Evolutionary conservation across 2,797 vertebrate species (phyloP).

Genomic region (Tragelaphus oryx): DNA sequence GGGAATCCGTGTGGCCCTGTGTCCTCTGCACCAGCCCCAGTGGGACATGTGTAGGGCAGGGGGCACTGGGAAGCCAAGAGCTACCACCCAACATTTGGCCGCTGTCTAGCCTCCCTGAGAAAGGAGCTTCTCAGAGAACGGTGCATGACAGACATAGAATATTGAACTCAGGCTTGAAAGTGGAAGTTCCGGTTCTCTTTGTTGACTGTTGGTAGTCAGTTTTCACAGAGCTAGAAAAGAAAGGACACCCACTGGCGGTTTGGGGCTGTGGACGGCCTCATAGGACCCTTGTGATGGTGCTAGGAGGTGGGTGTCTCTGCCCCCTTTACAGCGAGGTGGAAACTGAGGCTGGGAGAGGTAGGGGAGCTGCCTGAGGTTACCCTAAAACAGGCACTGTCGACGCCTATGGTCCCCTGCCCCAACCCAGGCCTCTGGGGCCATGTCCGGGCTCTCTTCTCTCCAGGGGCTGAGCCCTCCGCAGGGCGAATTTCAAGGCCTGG

Average conservation of each 20-base stretch:
- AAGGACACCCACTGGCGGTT: fast-evolving
- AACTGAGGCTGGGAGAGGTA: background rate
- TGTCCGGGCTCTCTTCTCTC: background rate
- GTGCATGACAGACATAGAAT: fast-evolving
- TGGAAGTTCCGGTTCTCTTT: background rate
- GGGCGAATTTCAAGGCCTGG: fast-evolving
- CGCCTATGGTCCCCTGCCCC: background rate
- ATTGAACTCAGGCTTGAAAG: background rate
- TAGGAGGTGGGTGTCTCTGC: background rate
- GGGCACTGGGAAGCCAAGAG: background rate
- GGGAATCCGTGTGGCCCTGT: background rate
- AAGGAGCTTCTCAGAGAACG: background rate
- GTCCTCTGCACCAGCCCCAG: background rate
- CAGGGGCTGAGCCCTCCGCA: background rate
- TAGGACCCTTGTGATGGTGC: background rate
- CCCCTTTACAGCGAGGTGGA: background rate
- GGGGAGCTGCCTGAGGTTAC: background rate
- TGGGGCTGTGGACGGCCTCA: background rate
- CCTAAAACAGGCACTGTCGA: background rate
- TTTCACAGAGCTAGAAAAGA: too few relatives aligned
- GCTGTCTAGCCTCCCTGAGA: background rate
- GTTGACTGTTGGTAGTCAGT: fast-evolving
- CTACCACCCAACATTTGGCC: too few relatives aligned
- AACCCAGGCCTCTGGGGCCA: fast-evolving
- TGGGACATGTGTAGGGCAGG: background rate